Evolutionary conservation across 2,797 vertebrate species (phyloP), one percentile per base, ranked within the genome.

Genomic region (Sebastes oblongus): DNA sequence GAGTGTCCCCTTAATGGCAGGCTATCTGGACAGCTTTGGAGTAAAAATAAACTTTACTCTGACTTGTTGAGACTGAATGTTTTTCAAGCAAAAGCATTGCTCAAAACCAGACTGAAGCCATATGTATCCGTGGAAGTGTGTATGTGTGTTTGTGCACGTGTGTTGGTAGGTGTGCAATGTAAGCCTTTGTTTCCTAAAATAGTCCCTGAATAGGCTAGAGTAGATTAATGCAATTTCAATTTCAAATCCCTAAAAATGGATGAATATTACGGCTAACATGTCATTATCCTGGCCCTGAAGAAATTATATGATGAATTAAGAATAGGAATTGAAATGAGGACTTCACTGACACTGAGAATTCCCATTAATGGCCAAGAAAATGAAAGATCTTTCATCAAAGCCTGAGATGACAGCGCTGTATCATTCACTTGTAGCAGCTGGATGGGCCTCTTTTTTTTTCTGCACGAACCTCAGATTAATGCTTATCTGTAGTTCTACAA

Each of bases 311-410:
- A 88, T 88, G 72, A 85, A 93, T 91, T 84, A 86, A 87, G 82
- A 88, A 59, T 65, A 81, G 71, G 62, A 83, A 86, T 85, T 86
- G 76, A 91, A 89, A 91, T 36, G 81, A 89, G 83, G 68, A 65
- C 80, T 90, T 81, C 65, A 75, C 39, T 69, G 90, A 83, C 81
- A 88, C 76, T 66, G 67, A 77, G 78, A 77, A 87, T 91, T 91
- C 86, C 84, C 83, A 90, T 92, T 90, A 91, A 77, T 80, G 75
- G 72, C 77, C 82, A 69, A 82, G 81, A 87, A 91, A 92, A 90
- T 88, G 80, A 91, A 88, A 92, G 83, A 88, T 86, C 82, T 69
- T 81, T 81, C 83, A 92, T 91, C 89, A 93, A 87, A 93, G 88
- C 46, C 39, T n/a, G 34, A 81, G 85, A 83, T 87, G 91, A 89